Evolutionary conservation across 1,140 invertebrate genomes (phyloP).

Genomic region (Eriosoma lanigerum): DNA sequence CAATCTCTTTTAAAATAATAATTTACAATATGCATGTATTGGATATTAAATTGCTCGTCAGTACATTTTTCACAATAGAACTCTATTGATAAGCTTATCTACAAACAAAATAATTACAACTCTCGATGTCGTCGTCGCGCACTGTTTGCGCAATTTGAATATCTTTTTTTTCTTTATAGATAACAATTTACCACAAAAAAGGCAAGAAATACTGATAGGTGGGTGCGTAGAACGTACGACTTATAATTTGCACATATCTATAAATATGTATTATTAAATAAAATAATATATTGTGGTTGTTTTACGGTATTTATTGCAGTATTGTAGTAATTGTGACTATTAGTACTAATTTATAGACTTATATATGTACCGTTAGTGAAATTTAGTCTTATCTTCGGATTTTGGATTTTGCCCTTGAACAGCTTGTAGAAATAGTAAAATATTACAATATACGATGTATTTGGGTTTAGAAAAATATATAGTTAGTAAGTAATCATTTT

Average conservation of each 20-base stretch:
- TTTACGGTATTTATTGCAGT: too few species aligned
- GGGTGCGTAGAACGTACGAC: neutral
- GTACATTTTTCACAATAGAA: slow-evolving; percentile 27
- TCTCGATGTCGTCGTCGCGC: slow-evolving; percentile 39
- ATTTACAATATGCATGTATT: neutral
- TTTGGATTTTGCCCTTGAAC: slow-evolving; percentile 33
- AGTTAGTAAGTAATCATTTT: too few species aligned
- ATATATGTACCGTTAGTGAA: neutral
- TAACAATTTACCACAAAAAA: slow-evolving; percentile 28
- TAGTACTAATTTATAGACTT: neutral
- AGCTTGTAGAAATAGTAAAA: neutral
- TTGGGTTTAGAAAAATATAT: neutral
- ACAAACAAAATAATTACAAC: slow-evolving; percentile 30
- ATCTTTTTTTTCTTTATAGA: slow-evolving; percentile 3
- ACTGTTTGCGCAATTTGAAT: slow-evolving; percentile 40
- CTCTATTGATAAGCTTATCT: too few species aligned
- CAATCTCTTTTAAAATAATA: slow-evolving; percentile 30
- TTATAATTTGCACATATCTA: neutral
- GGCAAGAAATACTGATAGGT: neutral
- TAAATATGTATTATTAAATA: neutral
- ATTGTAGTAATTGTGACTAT: neutral
- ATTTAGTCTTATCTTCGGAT: neutral
- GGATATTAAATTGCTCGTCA: slow-evolving; percentile 29
- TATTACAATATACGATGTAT: neutral
- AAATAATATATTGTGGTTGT: neutral